Evolutionary conservation across 2,888 invertebrate species (phyloP), one percentile per base, ranked within the genome.

Genomic region (Heliconius ismenius): DNA sequence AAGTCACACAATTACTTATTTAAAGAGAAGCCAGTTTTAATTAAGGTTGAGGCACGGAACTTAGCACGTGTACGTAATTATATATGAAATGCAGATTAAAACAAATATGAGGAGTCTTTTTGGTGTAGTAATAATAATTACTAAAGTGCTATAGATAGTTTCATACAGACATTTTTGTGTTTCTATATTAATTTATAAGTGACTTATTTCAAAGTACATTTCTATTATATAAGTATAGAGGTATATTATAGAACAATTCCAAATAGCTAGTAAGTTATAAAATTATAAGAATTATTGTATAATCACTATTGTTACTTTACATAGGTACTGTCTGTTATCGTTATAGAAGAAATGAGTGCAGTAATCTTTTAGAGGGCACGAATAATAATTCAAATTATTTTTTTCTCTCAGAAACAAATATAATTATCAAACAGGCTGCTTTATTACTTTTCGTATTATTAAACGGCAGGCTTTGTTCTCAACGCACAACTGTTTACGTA

Each of bases 21-120:
- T 63, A 75, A 70, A 75, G 63, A 39, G 70, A 54, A 49, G 69
- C 49, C 75, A 49, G 75, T 69, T 75, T 75, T 69, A 75, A 75
- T 75, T 75, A 70, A 54, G 24, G 68, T 58, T 69, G 32, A 62
- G 69, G 32, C 49, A 63, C 28, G 70, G 63, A 63, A 75, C 75
- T 75, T 36, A 69, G 69, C 63, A 32, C 63, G 49, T 69, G 63
- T 43, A 49, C 54, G 39, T 28, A 68, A 62, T 49, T 43, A 70
- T 63, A 13, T 62, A 69, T 63, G 49, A n/a, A 70, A 63, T 75
- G 69, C 63, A 15, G 69, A 63, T 63, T 60, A 32, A 49, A 62
- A n/a, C 18, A 18, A 62, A 60, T 62, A 28, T 60, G n/a, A 18
- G 32, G 18, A n/a, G 62, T 49, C n/a, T 49, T 49, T 21, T 21